A percentile compares a stretch with the other conserved stretches of the same genome.
Conservation (phyloP, 1,140 invertebrate genomes). For the Drosophila melanogaster region DNA sequence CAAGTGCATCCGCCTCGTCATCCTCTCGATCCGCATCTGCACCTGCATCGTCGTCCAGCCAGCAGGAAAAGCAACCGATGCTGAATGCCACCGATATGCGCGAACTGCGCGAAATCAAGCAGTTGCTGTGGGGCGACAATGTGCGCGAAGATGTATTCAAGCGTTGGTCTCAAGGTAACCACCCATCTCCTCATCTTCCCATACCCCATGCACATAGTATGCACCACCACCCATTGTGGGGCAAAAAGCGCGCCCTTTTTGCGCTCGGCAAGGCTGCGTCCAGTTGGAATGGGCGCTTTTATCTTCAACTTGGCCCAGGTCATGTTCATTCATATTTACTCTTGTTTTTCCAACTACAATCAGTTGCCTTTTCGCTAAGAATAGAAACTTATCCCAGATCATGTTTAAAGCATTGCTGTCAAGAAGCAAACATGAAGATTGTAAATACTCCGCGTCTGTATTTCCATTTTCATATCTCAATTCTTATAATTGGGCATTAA, state of each 20-base stretch:
- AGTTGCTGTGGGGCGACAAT: conserved; percentile 91
- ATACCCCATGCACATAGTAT: not conserved
- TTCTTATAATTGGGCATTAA: not conserved
- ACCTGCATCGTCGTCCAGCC: conserved; percentile 11
- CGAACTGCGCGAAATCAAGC: conserved; percentile 89
- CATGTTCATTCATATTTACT: conserved; percentile 1
- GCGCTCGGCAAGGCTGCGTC: not conserved
- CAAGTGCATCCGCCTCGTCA: not conserved
- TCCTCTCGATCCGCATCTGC: not conserved
- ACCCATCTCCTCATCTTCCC: not conserved
- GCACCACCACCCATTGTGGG: conserved; percentile 8
- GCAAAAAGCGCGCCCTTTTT: conserved; percentile 57
- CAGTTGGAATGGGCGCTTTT: not conserved
- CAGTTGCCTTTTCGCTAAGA: not conserved
- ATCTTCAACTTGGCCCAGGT: not conserved
- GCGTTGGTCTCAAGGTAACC: conserved; percentile 94
- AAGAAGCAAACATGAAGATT: too few species aligned
- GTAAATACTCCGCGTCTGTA: not conserved
- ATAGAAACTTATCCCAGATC: not conserved
- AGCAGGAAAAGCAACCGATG: conserved; percentile 11
- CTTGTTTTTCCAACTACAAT: not conserved
- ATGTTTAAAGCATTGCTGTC: not conserved
- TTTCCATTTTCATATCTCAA: not conserved
- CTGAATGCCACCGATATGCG: conserved; percentile 70
- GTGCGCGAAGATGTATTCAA: conserved; percentile 94